Evolutionary conservation across 2,888 invertebrate species (phyloP).

Genomic region (Sarcophaga rosellei): DNA sequence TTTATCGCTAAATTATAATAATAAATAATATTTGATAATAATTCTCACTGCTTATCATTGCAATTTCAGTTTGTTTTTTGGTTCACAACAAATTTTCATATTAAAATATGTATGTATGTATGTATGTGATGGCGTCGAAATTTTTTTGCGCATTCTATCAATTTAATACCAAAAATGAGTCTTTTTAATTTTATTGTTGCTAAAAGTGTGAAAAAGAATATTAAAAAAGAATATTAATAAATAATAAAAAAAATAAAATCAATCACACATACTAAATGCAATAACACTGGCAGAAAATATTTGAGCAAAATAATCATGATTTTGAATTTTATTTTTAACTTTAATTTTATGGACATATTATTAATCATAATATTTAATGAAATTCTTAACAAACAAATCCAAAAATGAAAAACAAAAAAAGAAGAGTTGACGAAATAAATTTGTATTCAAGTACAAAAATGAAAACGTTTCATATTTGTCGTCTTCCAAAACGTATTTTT

Average conservation of each 20-base stretch:
- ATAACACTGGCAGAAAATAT: background rate
- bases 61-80: background rate
- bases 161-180: background rate
- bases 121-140: background rate
- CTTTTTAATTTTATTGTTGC: background rate
- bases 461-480: constrained; percentile 23
- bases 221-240: background rate
- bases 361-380: background rate
- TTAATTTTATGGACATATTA: too few relatives aligned
- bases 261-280: background rate
- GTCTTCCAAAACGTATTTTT: constrained; percentile 1
- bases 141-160: background rate
- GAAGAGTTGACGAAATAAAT: background rate
- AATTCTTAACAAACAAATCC: background rate
- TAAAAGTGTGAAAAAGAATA: background rate
- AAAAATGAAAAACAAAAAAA: background rate
- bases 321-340: too few relatives aligned
- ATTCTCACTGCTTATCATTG: background rate
- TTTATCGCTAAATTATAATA: constrained; percentile 2
- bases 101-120: too few relatives aligned
- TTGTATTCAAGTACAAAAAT: constrained; percentile 7
- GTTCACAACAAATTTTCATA: too few relatives aligned
- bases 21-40: background rate
- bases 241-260: background rate
- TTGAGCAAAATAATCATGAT: background rate